Base-by-base conservation (phyloP, 2,888 invertebrate genomes). In the Drosophila nigritarsus region DNA sequence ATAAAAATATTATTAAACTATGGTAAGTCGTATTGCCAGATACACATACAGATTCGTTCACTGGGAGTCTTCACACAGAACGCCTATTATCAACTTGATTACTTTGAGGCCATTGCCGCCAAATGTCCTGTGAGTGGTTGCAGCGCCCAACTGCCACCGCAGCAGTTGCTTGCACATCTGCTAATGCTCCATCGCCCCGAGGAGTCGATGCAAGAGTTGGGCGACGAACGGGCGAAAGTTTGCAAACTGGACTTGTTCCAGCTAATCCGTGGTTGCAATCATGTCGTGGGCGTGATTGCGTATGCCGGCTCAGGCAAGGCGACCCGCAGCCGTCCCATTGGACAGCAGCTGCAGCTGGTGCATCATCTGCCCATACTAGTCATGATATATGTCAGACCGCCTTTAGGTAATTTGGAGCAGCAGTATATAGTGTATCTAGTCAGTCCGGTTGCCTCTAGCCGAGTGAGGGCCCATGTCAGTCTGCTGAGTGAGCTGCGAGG, bases 301-400 rank as follows among this genome's bases (percentile, higher is more conserved):
- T 86, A 76, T 30, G 55, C 71, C n/a, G 80, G 82, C 29, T 51
- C 75, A 5, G 45, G 45, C 30, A 50, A 68, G 15, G 6, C 24
- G 2, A 34, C 0, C 11, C 63, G 62, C 51, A 82, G 82, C 38
- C 73, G 69, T 27, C 58, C 86, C 11, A 63, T 85, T 18, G 80
- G 73, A 1, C 54, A 82, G 8, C 68, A 82, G 34, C 65, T 83
- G 55, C 83, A 82, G 20, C 55, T 82, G 5, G 61, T 82, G n/a
- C 67, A 82, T 34, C 86, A 82, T 50, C 32, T 86, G 71, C 86
- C 82, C 32, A 49, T 86, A 0, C 29, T 82, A 11, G 60, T 82
- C 0, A 80, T 82, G 80, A 42, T 82, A 11, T 82, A 82, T n/a
- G 56, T 82, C 0, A 83, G 70, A 8, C 86, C 75, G 0, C 54